phyloP scores from a whole-genome alignment of 2,888 invertebrate genomes.

The Hyposoter dolosus region DNA sequence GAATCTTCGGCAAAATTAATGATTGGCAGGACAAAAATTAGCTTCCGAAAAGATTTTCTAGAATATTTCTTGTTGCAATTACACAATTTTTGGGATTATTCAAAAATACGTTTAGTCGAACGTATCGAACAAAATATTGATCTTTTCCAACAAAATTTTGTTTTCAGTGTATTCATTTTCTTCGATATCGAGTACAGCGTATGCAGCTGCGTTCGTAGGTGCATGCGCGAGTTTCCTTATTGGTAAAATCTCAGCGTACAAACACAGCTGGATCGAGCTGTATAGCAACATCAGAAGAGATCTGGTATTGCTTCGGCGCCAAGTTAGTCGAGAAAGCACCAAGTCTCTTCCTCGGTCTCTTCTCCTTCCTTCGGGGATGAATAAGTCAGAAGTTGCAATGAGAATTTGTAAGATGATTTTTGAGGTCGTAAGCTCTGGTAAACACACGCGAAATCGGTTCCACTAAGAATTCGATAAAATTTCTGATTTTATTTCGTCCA shows the following conservation, averaged over 20 bases:
- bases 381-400: neutral
- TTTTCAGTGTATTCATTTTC: too few species aligned
- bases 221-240: neutral
- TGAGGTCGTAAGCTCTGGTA: neutral
- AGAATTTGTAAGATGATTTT: neutral
- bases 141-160: too few species aligned
- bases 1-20: too few species aligned
- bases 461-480: neutral
- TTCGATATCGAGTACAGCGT: constrained; percentile 46
- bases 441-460: constrained; percentile 8
- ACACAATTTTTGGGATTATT: too few species aligned
- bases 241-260: neutral
- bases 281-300: neutral
- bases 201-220: neutral
- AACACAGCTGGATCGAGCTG: neutral
- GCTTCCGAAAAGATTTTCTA: too few species aligned
- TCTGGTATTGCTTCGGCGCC: neutral
- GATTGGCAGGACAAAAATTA: too few species aligned
- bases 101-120: too few species aligned
- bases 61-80: too few species aligned
- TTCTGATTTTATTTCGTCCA: neutral
- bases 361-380: neutral
- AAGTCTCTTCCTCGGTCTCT: neutral
- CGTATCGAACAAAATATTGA: too few species aligned
- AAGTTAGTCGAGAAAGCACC: neutral